These are phyloP conservation scores for Casuarius casuarius DNA, from an alignment of 2,113 vertebrate species.

Conservation along the genomic window DNA sequence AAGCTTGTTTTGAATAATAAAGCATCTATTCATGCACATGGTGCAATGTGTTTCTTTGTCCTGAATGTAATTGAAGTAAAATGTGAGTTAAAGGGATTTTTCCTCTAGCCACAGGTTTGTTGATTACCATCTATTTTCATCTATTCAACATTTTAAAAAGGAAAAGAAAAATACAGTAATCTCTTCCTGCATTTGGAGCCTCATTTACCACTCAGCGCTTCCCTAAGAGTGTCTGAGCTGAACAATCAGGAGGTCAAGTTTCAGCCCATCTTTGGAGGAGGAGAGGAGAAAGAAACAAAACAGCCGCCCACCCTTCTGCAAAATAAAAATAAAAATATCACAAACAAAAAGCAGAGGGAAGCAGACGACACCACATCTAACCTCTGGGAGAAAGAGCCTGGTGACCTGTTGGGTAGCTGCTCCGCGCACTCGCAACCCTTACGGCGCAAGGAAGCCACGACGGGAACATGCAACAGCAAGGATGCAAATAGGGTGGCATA, in stretches of 20 bases:
- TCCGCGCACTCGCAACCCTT: not conserved
- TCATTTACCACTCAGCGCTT: slow-evolving; percentile 72
- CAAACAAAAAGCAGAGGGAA: slow-evolving; percentile 35
- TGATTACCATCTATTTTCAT: slow-evolving; percentile 79
- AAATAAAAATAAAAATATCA: not conserved
- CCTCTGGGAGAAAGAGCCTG: slow-evolving; percentile 18
- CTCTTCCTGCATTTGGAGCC: slow-evolving; percentile 70
- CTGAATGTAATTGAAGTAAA: slow-evolving; percentile 77
- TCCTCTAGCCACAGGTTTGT: slow-evolving; percentile 75
- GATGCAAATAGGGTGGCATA: not conserved
- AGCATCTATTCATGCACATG: slow-evolving; percentile 78
- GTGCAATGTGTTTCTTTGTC: slow-evolving; percentile 78
- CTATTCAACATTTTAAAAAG: slow-evolving; percentile 76
- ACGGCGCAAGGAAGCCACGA: not conserved
- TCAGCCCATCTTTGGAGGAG: slow-evolving; percentile 61
- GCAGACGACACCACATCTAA: slow-evolving; percentile 38
- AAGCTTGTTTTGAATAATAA: slow-evolving; percentile 85
- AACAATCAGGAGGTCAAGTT: slow-evolving; percentile 75
- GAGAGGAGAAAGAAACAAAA: slow-evolving; percentile 14
- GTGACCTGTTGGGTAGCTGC: slow-evolving; percentile 18
- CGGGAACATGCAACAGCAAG: not conserved
- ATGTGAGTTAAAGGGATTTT: slow-evolving; percentile 80
- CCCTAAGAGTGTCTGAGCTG: slow-evolving; percentile 40
- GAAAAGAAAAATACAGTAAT: slow-evolving; percentile 74
- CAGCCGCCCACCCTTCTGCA: not conserved